phyloP scores from a whole-genome alignment of 64 coral and sea anemone species.

The Stylophora pistillata region DNA sequence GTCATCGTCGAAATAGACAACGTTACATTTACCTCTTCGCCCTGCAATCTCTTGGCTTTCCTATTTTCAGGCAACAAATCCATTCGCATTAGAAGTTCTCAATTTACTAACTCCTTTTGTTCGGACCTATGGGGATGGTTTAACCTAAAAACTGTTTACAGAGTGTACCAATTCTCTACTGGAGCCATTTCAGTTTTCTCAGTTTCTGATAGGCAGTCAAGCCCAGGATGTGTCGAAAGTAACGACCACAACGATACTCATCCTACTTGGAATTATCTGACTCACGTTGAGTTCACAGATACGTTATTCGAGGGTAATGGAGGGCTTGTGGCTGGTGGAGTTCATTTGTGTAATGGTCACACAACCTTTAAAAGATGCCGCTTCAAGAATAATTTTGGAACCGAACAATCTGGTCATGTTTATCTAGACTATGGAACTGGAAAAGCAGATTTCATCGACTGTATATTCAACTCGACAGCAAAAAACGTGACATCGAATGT shows the following conservation, averaged over 20 bases:
- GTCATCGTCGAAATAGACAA: neutral
- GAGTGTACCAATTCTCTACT: neutral
- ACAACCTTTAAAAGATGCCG: neutral
- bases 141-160: neutral
- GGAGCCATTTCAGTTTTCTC: neutral
- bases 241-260: neutral
- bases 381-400: constrained; percentile 48
- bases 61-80: neutral
- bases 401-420: neutral
- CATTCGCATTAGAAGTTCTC: neutral
- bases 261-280: neutral
- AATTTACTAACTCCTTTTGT: neutral
- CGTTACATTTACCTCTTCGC: neutral
- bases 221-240: neutral
- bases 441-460: neutral
- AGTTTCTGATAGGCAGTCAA: neutral
- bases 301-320: neutral
- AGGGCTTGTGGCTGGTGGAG: neutral
- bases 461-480: neutral
- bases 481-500: neutral
- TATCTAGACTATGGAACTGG: constrained; percentile 25
- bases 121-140: neutral
- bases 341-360: constrained; percentile 20
- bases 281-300: neutral
- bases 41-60: neutral